A percentile compares a stretch with the other conserved stretches of the same genome.
These are phyloP conservation scores for Eulemur macaco DNA, from an alignment of 2,113 vertebrate genomes.

Conservation along the genomic window DNA sequence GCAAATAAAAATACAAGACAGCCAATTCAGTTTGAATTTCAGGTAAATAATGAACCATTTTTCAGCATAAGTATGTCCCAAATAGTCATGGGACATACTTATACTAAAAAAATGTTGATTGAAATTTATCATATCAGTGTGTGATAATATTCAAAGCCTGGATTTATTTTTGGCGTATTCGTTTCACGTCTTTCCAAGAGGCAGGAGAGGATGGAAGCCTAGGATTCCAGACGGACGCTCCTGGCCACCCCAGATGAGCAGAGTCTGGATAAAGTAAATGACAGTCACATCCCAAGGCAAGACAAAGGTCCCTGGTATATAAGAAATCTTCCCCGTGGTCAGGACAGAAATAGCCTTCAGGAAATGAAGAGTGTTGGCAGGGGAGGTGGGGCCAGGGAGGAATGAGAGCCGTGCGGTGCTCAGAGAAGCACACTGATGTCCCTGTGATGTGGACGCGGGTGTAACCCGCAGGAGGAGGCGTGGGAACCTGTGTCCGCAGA, in stretches of 20 bases:
- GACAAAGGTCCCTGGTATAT: not conserved
- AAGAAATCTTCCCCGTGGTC: not conserved
- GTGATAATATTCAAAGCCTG: not conserved
- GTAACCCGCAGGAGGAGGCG: not conserved
- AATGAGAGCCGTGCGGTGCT: accelerated
- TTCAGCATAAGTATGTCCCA: not conserved
- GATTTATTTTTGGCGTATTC: not conserved
- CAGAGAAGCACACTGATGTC: accelerated
- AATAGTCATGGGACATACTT: too few species aligned
- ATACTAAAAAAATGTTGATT: not conserved
- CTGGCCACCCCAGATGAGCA: not conserved
- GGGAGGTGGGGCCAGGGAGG: too few species aligned
- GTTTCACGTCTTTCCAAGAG: not conserved
- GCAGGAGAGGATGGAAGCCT: too few species aligned
- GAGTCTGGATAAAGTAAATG: not conserved
- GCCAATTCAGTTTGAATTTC: not conserved
- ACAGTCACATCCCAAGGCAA: not conserved
- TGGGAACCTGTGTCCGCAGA: too few species aligned
- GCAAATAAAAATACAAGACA: not conserved
- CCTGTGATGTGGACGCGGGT: not conserved
- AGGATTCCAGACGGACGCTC: not conserved
- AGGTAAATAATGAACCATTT: not conserved
- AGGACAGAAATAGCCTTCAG: not conserved
- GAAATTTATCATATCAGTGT: not conserved
- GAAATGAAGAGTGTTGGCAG: not conserved